Percentiles rank a stretch among this genome's conserved stretches.
phyloP scores from a whole-genome alignment of 2,888 invertebrate species.

The Pardosa pseudoannulata region DNA sequence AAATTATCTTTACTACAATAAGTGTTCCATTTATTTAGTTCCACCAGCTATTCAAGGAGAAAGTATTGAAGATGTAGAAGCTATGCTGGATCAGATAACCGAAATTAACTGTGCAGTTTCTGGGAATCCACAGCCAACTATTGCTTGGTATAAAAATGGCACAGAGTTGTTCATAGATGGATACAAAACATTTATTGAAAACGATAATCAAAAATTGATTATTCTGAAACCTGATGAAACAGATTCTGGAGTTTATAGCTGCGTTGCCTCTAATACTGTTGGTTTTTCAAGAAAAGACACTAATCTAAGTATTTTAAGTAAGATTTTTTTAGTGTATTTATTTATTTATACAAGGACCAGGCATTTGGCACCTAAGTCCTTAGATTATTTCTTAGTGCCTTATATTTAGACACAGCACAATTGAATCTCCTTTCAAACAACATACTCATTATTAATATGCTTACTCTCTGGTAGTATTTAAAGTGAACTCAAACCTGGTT shows the following conservation, averaged over 20 bases:
- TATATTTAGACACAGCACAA: too few species aligned
- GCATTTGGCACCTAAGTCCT: too few species aligned
- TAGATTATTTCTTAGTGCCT: too few species aligned
- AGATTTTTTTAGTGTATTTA: too few species aligned
- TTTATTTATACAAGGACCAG: too few species aligned
- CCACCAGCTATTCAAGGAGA: constrained; percentile 49
- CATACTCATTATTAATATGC: too few species aligned
- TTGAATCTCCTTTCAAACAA: too few species aligned
- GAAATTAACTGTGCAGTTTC: constrained; percentile 56
- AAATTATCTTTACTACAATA: neutral
- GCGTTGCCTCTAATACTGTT: constrained; percentile 41
- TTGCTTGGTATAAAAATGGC: constrained; percentile 69
- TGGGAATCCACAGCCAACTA: constrained; percentile 67
- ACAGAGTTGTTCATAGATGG: constrained; percentile 8
- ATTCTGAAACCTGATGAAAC: constrained; percentile 76
- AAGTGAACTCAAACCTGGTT: too few species aligned
- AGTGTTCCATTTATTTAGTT: neutral
- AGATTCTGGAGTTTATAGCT: constrained; percentile 53
- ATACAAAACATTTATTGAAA: constrained; percentile 8
- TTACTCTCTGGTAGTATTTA: too few species aligned
- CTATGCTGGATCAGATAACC: constrained; percentile 31
- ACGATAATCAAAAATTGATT: constrained; percentile 73
- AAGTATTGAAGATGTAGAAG: constrained; percentile 47
- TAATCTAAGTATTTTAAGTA: constrained; percentile 51
- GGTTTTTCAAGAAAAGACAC: constrained; percentile 42